Conservation (phyloP, 1,140 invertebrate genomes). For the Lysiphlebus fabarum region DNA sequence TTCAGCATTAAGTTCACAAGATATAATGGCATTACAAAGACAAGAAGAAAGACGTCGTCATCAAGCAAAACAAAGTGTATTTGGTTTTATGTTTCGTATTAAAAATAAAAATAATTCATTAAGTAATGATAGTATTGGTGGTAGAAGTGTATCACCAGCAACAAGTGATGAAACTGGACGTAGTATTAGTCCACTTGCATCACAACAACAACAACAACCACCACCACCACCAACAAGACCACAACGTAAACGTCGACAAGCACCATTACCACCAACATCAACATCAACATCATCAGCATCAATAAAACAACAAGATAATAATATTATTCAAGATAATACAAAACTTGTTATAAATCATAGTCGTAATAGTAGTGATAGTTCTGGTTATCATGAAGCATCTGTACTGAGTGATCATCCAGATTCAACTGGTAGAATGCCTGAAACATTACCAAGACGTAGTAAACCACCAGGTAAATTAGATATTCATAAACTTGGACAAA, state of each 20-base stretch:
- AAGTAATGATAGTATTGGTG: slow-evolving; percentile 55
- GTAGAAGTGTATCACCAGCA: slow-evolving; percentile 55
- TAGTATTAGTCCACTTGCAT: slow-evolving; percentile 48
- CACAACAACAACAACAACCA: slow-evolving; percentile 46
- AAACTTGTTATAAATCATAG: slow-evolving; percentile 63
- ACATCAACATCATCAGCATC: slow-evolving; percentile 17
- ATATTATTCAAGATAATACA: slow-evolving; percentile 28
- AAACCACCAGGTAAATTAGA: slow-evolving; percentile 35
- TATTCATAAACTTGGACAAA: slow-evolving; percentile 44
- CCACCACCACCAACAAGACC: slow-evolving; percentile 49
- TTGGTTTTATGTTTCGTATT: slow-evolving; percentile 57
- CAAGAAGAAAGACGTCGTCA: slow-evolving; percentile 59
- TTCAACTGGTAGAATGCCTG: slow-evolving; percentile 44
- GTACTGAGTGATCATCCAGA: slow-evolving; percentile 64
- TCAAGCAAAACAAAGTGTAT: slow-evolving; percentile 54
- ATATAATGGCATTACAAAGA: slow-evolving; percentile 63
- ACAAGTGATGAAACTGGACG: slow-evolving; percentile 52
- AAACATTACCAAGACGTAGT: slow-evolving; percentile 47
- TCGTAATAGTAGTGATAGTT: slow-evolving; percentile 72
- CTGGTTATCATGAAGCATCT: slow-evolving; percentile 73
- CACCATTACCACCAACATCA: slow-evolving; percentile 58
- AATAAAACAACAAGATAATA: slow-evolving; percentile 11
- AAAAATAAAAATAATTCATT: slow-evolving; percentile 53
- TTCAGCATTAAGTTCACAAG: slow-evolving; percentile 60
- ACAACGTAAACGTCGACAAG: slow-evolving; percentile 59